Evolutionary conservation across 2,888 invertebrate species (phyloP), one percentile per base, ranked within the genome.

Genomic region (Tuberolachnus salignus): DNA sequence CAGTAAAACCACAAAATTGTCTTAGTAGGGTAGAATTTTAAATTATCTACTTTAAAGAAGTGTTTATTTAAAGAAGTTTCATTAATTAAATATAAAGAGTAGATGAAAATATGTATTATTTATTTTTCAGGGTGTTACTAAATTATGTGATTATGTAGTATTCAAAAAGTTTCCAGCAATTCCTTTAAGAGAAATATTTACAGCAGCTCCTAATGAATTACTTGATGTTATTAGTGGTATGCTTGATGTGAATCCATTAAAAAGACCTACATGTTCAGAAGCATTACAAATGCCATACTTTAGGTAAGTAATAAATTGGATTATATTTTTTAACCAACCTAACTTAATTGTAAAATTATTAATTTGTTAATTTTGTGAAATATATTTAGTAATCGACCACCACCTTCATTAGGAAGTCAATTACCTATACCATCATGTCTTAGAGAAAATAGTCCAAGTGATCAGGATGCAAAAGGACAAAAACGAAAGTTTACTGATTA

Each of bases 201-300:
- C 95, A 63, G 98, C 98, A 1, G 98, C 97, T 1, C 90, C 92
- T 0, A 94, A 97, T 85, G 98, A 98, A 87, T 88, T 98, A 53
- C 86, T 99, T 44, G 90, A 92, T 82, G 87, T 99, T 72, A 87
- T 98, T 80, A 91, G 91, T 59, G 90, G 89, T 75, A 86, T 97
- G 78, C 87, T 98, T 14, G 89, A 91, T 14, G 87, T 97, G 81
- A 92, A 95, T 87, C 98, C 98, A 0, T 87, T 92, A 8, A 90
- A 90, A 82, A 88, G 98, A 75, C 92, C 92, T 83, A 91, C 91
- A 59, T 94, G 95, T 84, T 90, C 92, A 26, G 90, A 94, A 85
- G 94, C 95, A 0, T 87, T 98, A 57, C 90, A 93, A 84, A 93
- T 96, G 94, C 87, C 92, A 0, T 98, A 95, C 85, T 98, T 98